phyloP scores from a whole-genome alignment of 2,113 vertebrate species.

The Sapayoa aenigma region DNA sequence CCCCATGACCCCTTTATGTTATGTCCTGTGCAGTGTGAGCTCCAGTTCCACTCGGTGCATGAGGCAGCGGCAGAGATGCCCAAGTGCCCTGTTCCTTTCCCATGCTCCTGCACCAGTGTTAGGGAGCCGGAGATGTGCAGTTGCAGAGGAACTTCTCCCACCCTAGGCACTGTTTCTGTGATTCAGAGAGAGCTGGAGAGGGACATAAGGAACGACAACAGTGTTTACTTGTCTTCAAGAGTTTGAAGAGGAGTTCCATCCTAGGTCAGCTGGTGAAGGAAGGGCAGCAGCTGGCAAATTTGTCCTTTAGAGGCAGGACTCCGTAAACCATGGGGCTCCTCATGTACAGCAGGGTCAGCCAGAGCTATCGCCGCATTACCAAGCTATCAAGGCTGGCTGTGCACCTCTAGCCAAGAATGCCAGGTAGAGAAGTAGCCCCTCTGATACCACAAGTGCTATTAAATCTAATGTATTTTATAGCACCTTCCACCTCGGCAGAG shows the following conservation, averaged over 20 bases:
- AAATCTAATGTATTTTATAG: neutral
- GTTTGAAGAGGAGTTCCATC: neutral
- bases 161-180: fast-evolving
- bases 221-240: neutral
- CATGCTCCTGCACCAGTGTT: fast-evolving
- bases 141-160: neutral
- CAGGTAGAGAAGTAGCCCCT: neutral
- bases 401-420: neutral
- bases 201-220: neutral
- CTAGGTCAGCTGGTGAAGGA: neutral
- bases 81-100: neutral
- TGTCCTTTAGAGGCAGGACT: conserved; percentile 24
- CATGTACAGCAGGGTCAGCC: fast-evolving
- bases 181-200: neutral
- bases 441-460: neutral
- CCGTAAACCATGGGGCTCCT: neutral
- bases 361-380: fast-evolving
- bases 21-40: neutral
- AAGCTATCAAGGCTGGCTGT: neutral
- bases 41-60: neutral
- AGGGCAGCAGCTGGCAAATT: neutral
- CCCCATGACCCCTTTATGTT: neutral
- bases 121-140: neutral
- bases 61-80: neutral
- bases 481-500: neutral